These are phyloP conservation scores for Caenorhabditis inopinata DNA, from an alignment of 1,140 invertebrate species.

Conservation along the genomic window DNA sequence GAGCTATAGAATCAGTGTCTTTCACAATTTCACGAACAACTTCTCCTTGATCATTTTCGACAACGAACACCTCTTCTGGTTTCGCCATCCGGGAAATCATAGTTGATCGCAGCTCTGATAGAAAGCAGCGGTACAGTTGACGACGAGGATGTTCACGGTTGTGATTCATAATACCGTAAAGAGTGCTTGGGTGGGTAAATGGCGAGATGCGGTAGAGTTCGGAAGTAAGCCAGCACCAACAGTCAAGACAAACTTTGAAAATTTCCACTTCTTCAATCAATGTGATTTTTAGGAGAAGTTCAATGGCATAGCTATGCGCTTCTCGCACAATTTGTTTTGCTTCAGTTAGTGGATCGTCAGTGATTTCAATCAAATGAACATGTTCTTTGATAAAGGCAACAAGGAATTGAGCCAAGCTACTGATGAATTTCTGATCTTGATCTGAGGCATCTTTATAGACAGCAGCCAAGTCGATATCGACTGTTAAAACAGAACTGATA, in stretches of 20 bases:
- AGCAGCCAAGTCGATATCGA: slow-evolving; percentile 50
- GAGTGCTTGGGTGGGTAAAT: slow-evolving; percentile 60
- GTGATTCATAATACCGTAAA: background rate
- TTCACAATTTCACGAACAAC: slow-evolving; percentile 99
- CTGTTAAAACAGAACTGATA: slow-evolving; percentile 23
- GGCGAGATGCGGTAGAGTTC: slow-evolving; percentile 80
- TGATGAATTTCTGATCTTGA: slow-evolving; percentile 97
- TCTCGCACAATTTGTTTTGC: background rate
- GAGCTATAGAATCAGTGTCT: slow-evolving; percentile 97
- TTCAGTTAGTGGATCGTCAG: slow-evolving; percentile 1
- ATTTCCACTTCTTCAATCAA: slow-evolving; percentile 99
- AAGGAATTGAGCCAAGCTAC: slow-evolving; percentile 94
- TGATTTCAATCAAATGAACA: slow-evolving; percentile 70
- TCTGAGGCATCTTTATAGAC: slow-evolving; percentile 71
- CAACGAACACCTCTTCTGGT: slow-evolving; percentile 98
- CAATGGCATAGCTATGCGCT: slow-evolving; percentile 68
- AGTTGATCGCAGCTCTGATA: slow-evolving; percentile 88
- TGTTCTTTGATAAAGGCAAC: slow-evolving; percentile 96
- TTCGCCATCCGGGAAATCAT: slow-evolving; percentile 99
- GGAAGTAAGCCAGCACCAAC: slow-evolving; percentile 89
- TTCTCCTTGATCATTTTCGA: slow-evolving; percentile 99
- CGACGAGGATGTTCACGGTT: slow-evolving; percentile 10
- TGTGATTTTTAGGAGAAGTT: slow-evolving; percentile 92
- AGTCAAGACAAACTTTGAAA: slow-evolving; percentile 94
- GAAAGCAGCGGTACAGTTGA: slow-evolving; percentile 70